Conservation (phyloP, 1,140 invertebrate genomes). For the Cydia pomonella region DNA sequence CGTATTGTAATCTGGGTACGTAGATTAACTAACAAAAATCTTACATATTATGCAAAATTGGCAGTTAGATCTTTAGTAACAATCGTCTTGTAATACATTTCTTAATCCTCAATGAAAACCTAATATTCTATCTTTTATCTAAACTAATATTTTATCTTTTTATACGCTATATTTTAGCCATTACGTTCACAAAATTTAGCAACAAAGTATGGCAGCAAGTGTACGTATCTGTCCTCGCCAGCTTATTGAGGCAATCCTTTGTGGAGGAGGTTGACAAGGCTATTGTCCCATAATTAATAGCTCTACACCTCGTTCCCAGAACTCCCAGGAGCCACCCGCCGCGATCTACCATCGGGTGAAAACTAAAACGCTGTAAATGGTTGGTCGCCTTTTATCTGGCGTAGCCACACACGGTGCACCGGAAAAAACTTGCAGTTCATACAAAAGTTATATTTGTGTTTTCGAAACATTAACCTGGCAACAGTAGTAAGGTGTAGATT, state of each 20-base stretch:
- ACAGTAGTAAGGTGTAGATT: slow-evolving; percentile 12
- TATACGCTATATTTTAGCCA: too few relatives aligned
- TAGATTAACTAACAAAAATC: too few relatives aligned
- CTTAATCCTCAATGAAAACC: background rate
- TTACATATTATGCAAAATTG: too few relatives aligned
- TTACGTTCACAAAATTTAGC: background rate
- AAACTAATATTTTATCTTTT: background rate
- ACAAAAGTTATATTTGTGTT: slow-evolving; percentile 12
- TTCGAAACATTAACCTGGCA: background rate
- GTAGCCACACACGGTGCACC: slow-evolving; percentile 53
- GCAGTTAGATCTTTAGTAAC: too few relatives aligned
- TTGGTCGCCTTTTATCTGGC: slow-evolving; percentile 42
- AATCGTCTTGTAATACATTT: too few relatives aligned
- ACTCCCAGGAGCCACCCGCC: slow-evolving; percentile 44
- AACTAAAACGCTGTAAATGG: slow-evolving; percentile 57
- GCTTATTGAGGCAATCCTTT: slow-evolving; percentile 47
- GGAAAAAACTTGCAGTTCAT: background rate
- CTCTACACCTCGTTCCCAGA: slow-evolving; percentile 47
- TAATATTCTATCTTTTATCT: background rate
- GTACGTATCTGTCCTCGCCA: background rate
- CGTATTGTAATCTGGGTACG: too few relatives aligned
- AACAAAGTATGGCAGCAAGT: slow-evolving; percentile 8
- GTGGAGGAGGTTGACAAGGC: slow-evolving; percentile 52
- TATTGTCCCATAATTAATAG: slow-evolving; percentile 64
- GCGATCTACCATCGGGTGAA: slow-evolving; percentile 50